Evolutionary conservation across 2,113 vertebrate species (phyloP), one percentile per base, ranked within the genome.

Genomic region (Siniperca chuatsi): DNA sequence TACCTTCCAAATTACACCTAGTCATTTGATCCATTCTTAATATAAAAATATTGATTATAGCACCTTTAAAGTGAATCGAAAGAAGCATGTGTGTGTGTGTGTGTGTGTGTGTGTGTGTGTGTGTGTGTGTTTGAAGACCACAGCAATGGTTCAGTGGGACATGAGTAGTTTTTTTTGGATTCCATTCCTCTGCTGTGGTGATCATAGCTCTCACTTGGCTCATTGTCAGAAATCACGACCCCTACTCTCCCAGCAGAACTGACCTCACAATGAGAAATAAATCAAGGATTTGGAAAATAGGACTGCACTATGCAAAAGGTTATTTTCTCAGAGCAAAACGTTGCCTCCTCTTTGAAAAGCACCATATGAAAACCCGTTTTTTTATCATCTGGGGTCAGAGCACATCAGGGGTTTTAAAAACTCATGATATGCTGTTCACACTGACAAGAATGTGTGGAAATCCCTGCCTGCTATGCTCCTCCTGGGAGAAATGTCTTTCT

Each of bases 91-190:
- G 21, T n/a, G 15, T 23, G 35, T 35, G 6, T 40, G 8, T 40
- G 54, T 64, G 12, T 12, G 10, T 76, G 60, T 77, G 75, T 23
- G 18, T 74, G 60, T 78, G 29, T 37, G 8, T 54, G 60, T 58
- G 25, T 25, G 25, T 25, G 25, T 25, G 25, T 25, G 25, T 21
- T 58, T 62, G 6, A 52, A 46, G 74, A 66, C 33, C 66, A 60
- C 42, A 57, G 33, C 18, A 44, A 40, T 37, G 50, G 7, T 37
- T 71, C 58, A 81, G 40, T 76, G 18, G 57, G 61, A 76, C 33
- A 54, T 58, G 35, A 44, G n/a, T 50, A 21, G 66, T 88, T 88
- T 91, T 78, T 67, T 85, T 87, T 88, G 82, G 71, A 82, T 83
- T 79, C 70, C 65, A 85, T 78, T 75, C 65, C 5, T 81, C 61